Evolutionary conservation across 2,888 invertebrate genomes (phyloP).

Genomic region (Erebia epiphron): DNA sequence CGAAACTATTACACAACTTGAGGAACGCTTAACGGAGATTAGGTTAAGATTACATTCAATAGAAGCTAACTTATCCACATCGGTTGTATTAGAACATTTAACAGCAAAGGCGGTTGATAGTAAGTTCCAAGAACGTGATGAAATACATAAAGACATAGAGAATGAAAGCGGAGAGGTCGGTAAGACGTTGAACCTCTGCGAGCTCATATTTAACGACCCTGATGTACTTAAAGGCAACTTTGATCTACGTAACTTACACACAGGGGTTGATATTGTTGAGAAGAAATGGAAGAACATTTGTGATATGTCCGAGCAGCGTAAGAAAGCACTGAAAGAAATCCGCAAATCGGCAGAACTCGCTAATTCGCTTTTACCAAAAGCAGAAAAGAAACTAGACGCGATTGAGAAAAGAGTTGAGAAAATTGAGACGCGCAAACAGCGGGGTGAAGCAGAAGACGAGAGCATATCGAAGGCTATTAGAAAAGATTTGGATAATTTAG

Average conservation of each 20-base stretch:
- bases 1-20: constrained; percentile 87
- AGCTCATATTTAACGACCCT: constrained; percentile 88
- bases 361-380: constrained; percentile 84
- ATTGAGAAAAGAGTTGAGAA: constrained; percentile 84
- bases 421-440: constrained; percentile 70
- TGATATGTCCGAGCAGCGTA: constrained; percentile 86
- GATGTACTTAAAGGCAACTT: constrained; percentile 88
- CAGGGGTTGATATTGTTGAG: constrained; percentile 87
- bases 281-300: constrained; percentile 91
- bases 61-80: constrained; percentile 86
- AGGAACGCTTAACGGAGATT: constrained; percentile 88
- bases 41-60: constrained; percentile 88
- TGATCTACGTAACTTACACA: constrained; percentile 86
- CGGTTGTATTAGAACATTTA: constrained; percentile 86
- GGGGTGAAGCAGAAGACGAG: constrained; percentile 73
- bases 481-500: constrained; percentile 83
- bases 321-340: constrained; percentile 66
- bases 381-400: constrained; percentile 84
- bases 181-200: constrained; percentile 90
- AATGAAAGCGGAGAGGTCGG: constrained; percentile 89
- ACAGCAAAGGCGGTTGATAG: constrained; percentile 86
- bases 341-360: constrained; percentile 86
- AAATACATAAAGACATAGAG: constrained; percentile 89
- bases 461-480: constrained; percentile 84
- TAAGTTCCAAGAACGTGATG: constrained; percentile 87